Conservation (phyloP, 2,113 vertebrate species). For the Xiphias gladius region DNA sequence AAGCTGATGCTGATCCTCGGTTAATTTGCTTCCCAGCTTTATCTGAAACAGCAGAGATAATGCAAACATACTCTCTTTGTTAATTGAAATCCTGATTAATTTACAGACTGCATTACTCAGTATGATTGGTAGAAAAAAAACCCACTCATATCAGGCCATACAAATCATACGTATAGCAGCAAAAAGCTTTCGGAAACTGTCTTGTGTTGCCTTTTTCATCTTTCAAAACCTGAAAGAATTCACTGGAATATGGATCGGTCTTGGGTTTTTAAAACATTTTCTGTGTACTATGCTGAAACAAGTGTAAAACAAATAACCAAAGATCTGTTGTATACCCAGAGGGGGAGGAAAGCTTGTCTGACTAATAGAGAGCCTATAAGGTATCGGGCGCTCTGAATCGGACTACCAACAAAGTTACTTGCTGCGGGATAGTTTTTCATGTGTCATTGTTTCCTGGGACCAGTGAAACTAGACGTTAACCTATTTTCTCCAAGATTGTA, state of each 20-base stretch:
- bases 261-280: not conserved
- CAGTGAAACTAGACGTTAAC: conserved; percentile 68
- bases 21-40: conserved; percentile 60
- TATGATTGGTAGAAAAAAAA: conserved; percentile 2
- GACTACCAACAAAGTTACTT: conserved; percentile 48
- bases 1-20: conserved; percentile 41
- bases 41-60: conserved; percentile 61
- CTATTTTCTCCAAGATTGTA: conserved; percentile 66
- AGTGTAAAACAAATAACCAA: conserved; percentile 36
- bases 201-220: not conserved
- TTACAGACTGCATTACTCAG: conserved; percentile 21
- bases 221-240: not conserved
- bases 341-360: conserved; percentile 29
- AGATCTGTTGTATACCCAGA: conserved; percentile 28
- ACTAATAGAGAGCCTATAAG: conserved; percentile 36
- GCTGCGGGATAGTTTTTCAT: conserved; percentile 56
- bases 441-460: conserved; percentile 68
- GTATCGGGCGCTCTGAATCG: conserved; percentile 38
- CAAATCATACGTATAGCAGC: conserved; percentile 14
- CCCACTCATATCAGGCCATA: conserved; percentile 10
- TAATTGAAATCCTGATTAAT: conserved; percentile 74
- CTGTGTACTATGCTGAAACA: conserved; percentile 21
- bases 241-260: conserved; percentile 24
- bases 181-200: not conserved
- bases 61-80: conserved; percentile 53